These are phyloP conservation scores for Amia ocellicauda DNA, from an alignment of 2,113 vertebrate species.

Conservation along the genomic window DNA sequence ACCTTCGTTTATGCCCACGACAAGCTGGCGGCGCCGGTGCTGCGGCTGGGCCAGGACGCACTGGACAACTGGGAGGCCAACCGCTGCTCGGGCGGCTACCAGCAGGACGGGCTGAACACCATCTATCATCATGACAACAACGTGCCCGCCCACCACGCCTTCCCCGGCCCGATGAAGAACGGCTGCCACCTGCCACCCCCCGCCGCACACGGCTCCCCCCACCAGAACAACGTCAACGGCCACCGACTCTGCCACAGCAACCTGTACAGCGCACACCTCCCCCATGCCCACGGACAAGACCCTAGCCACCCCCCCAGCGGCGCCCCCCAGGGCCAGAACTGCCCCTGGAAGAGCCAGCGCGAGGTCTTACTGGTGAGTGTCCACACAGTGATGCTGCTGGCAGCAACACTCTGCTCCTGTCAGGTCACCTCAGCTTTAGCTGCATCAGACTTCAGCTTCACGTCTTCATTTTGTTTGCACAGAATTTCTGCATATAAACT, in stretches of 20 bases:
- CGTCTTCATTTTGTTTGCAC: not conserved
- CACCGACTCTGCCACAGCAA: conserved; percentile 62
- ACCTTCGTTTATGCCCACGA: conserved; percentile 83
- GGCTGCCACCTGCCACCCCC: conserved; percentile 20
- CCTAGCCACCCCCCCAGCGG: conserved; percentile 15
- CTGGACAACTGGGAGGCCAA: conserved; percentile 51
- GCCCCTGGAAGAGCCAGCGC: conserved; percentile 56
- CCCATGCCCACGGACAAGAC: conserved; percentile 18
- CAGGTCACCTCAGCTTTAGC: not conserved
- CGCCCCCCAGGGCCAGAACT: conserved; percentile 50
- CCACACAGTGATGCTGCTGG: not conserved
- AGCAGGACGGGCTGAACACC: conserved; percentile 50
- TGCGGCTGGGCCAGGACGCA: conserved; percentile 24
- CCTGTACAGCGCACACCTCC: conserved; percentile 30
- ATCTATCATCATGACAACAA: conserved; percentile 66
- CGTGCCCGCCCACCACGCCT: conserved; percentile 26
- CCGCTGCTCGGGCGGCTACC: conserved; percentile 56
- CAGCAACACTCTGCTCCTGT: not conserved
- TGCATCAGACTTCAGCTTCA: not conserved
- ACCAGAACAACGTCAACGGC: conserved; percentile 53
- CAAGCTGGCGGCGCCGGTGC: conserved; percentile 55
- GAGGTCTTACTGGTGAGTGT: conserved; percentile 76
- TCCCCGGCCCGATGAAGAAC: conserved; percentile 39
- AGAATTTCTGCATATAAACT: too few relatives aligned
- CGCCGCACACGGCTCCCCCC: conserved; percentile 37